Evolutionary conservation across 2,888 invertebrate genomes (phyloP).

Genomic region (Hirtodrosophila confusa): DNA sequence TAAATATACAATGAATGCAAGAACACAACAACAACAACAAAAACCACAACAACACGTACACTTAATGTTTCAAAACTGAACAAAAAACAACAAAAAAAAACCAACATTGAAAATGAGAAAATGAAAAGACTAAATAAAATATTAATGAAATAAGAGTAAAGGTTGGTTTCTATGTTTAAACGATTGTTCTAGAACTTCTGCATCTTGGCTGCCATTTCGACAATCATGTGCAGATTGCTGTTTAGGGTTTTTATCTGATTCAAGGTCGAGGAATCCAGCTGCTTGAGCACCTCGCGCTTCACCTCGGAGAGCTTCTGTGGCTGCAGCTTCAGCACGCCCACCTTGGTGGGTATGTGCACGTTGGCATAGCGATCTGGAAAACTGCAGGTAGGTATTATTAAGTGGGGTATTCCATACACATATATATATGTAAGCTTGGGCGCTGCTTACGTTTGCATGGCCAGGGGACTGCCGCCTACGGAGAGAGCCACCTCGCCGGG

Average conservation of each 20-base stretch:
- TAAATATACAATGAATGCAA: slow-evolving; percentile 65
- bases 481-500: slow-evolving; percentile 83
- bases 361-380: slow-evolving; percentile 76
- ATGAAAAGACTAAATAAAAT: slow-evolving; percentile 76
- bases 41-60: slow-evolving; percentile 46
- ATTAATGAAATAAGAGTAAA: slow-evolving; percentile 65
- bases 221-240: slow-evolving; percentile 79
- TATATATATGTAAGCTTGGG: too few relatives aligned
- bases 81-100: slow-evolving; percentile 25
- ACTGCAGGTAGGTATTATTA: slow-evolving; percentile 34
- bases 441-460: slow-evolving; percentile 74
- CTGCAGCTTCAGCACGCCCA: slow-evolving; percentile 80
- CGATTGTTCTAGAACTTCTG: slow-evolving; percentile 3
- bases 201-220: slow-evolving; percentile 72
- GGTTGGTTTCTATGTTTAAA: background rate
- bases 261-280: slow-evolving; percentile 74
- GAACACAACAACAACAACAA: slow-evolving; percentile 48
- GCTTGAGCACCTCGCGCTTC: slow-evolving; percentile 74
- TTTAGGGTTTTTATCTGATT: slow-evolving; percentile 81
- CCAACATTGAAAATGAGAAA: slow-evolving; percentile 69
- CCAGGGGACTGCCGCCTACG: slow-evolving; percentile 82
- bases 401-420: background rate
- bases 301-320: slow-evolving; percentile 72
- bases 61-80: slow-evolving; percentile 51
- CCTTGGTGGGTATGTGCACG: slow-evolving; percentile 81